Conservation (phyloP, 2,888 invertebrate species). For the Morpho achilles region DNA sequence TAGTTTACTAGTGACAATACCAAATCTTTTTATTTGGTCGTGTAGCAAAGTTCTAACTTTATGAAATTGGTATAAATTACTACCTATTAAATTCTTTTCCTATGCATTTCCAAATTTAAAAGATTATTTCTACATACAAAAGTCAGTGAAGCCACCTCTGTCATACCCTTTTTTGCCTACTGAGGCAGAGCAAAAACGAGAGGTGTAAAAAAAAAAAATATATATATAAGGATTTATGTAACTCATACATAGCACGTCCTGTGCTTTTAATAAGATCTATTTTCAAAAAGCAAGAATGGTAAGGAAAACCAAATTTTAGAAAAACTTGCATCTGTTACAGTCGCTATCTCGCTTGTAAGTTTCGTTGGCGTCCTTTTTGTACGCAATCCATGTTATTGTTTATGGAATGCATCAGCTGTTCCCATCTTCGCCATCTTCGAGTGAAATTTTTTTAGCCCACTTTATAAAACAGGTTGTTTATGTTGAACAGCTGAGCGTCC, state of each 20-base stretch:
- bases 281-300: neutral
- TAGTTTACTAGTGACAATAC: slow-evolving; percentile 28
- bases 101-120: no score
- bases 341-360: slow-evolving; percentile 2
- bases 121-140: no score
- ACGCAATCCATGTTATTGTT: neutral
- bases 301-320: neutral
- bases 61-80: neutral
- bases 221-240: neutral
- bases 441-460: slow-evolving; percentile 16
- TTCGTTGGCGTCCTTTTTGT: neutral
- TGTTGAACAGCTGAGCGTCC: slow-evolving; percentile 16
- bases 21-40: slow-evolving; percentile 28
- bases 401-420: slow-evolving; percentile 25
- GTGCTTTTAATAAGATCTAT: neutral
- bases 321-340: no score
- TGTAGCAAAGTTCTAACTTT: slow-evolving; percentile 6
- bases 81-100: neutral
- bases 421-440: neutral
- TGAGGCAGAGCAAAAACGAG: neutral
- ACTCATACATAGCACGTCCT: slow-evolving; percentile 2
- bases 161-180: neutral
- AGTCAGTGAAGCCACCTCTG: neutral
- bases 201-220: neutral
- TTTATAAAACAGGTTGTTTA: slow-evolving; percentile 23